Percentiles rank a stretch among this genome's conserved stretches.
Evolutionary conservation across 2,888 invertebrate species (phyloP).

Genomic region (Eupithecia centaureata): DNA sequence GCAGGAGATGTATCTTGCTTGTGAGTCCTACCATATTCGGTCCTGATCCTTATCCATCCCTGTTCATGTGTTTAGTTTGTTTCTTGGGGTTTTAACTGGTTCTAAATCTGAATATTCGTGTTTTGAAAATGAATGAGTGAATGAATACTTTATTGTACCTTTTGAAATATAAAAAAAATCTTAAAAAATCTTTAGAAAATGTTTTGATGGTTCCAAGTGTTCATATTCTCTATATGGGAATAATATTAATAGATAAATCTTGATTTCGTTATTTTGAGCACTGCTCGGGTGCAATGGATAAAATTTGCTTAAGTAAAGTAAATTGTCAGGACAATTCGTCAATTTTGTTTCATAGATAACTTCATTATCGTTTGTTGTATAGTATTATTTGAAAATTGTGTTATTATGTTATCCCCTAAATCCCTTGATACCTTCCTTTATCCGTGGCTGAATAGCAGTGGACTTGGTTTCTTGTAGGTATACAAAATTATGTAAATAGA

Average conservation of each 20-base stretch:
- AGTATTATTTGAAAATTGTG: neutral
- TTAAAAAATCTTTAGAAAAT: too few relatives aligned
- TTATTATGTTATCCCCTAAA: constrained; percentile 13
- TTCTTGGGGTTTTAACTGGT: neutral
- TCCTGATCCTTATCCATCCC: constrained; percentile 55
- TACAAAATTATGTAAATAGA: constrained; percentile 66
- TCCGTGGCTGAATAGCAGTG: constrained; percentile 81
- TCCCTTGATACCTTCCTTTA: constrained; percentile 43
- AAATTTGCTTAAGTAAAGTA: neutral
- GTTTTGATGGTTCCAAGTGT: neutral
- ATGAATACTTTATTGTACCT: too few relatives aligned
- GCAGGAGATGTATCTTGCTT: constrained; percentile 81
- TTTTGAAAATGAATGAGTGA: too few relatives aligned
- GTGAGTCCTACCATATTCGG: constrained; percentile 78
- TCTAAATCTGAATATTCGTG: neutral
- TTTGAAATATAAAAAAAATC: too few relatives aligned
- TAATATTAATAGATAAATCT: neutral
- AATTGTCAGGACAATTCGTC: neutral
- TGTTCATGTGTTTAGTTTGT: neutral
- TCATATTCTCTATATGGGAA: neutral
- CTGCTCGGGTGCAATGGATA: too few relatives aligned
- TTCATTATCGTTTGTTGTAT: neutral
- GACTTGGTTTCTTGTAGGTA: constrained; percentile 82
- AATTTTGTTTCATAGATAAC: neutral
- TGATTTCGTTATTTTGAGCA: neutral